These are phyloP conservation scores for Cheilinus undulatus DNA, from an alignment of 2,113 vertebrate species.

Conservation along the genomic window DNA sequence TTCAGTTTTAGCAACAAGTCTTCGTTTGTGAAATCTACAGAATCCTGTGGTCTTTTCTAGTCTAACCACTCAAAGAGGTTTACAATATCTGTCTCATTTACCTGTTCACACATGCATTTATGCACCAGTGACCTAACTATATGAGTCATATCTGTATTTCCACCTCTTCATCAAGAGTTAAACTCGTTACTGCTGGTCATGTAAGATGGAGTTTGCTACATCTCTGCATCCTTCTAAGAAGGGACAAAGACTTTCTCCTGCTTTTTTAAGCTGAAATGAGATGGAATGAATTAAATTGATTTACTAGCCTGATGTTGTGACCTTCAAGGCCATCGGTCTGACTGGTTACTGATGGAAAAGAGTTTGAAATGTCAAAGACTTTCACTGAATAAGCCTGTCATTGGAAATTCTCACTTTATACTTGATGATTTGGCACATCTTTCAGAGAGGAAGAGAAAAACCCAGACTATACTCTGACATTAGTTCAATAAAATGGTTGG, in stretches of 20 bases:
- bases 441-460: too few species aligned
- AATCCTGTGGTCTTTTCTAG: too few species aligned
- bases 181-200: background rate
- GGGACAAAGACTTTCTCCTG: background rate
- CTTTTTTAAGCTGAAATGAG: conserved; percentile 3
- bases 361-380: background rate
- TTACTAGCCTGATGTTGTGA: background rate
- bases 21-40: too few species aligned
- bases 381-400: background rate
- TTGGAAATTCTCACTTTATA: background rate
- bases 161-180: too few species aligned
- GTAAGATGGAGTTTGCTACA: background rate
- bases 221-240: background rate
- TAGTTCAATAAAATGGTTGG: background rate
- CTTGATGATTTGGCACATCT: too few species aligned
- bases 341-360: conserved; percentile 6
- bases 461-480: too few species aligned
- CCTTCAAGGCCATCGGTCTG: background rate
- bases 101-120: too few species aligned
- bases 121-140: too few species aligned
- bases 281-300: conserved; percentile 1
- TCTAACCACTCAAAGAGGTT: too few species aligned
- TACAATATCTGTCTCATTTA: too few species aligned
- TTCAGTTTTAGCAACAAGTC: too few species aligned
- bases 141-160: too few species aligned